Evolutionary conservation across 1,140 invertebrate species (phyloP), one percentile per base, ranked within the genome.

Genomic region (Trigoniulus corallinus): DNA sequence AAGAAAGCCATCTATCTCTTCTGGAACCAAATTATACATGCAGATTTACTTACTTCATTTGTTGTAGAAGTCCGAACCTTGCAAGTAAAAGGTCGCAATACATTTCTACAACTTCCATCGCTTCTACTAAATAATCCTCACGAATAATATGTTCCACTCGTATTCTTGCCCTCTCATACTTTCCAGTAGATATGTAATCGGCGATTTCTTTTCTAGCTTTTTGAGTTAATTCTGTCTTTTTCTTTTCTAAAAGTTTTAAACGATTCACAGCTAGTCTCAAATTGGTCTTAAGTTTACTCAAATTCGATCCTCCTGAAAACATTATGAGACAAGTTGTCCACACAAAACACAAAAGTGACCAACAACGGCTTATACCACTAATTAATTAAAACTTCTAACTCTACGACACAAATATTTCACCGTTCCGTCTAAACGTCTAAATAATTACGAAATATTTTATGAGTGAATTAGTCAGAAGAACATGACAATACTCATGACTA

Each of bases 31-130:
- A 43, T 18, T 22, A 7, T 20, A 43, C 20, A 7, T 7, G 18
- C 18, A 7, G 21, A 20, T 3, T 42, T 42, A 63, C 72, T 73
- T 70, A 84, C 78, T 96, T 97, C 82, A 95, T 93, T 70, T 97
- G 92, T 56, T 95, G 87, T 46, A 98, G 81, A 1, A 98, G 72
- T 15, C 95, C 96, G 72, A 98, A 98, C 63, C 94, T 75, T 1
- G 95, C 93, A 18, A 99, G 68, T n/a, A 99, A 66, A 21, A 98
- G 68, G 72, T 99, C 96, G 71, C 94, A 98, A 64, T 94, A 98
- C 91, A 98, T 98, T 74, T 99, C 96, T 1, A 98, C 75, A 43
- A 98, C 74, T 76, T 98, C 96, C 84, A 98, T 94, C 0, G 94
- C 94, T 71, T 99, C 96, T 1, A 98, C 93, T 67, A 97, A 76